Base-by-base conservation (phyloP, 2,888 invertebrate species). In the Oscheius sp. region DNA sequence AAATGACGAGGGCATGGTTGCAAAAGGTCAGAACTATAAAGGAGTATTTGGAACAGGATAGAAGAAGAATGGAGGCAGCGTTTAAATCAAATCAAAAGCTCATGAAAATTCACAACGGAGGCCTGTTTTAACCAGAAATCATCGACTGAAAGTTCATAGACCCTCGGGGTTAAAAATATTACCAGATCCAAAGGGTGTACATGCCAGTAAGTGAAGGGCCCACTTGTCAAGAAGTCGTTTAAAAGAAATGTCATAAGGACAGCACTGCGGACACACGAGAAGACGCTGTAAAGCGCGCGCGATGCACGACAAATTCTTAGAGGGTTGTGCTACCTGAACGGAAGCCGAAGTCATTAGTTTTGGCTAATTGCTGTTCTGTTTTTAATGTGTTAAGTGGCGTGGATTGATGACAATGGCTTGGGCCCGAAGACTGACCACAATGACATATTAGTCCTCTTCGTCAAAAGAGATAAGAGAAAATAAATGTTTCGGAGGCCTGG, bases 191-290 rank as follows among this genome's bases (percentile, higher is more conserved):
- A 58, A 21, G 13, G 21, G 61, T 41, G 61, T 43, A 61, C 43
- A 61, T 61, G 61, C 41, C 41, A 45, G 61, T 61, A 61, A 61
- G 61, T 52, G 52, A 49, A 52, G 35, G 66, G 27, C 66, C 66
- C 66, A 66, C 66, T 52, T 66, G 66, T 66, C 49, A 66, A 27
- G 66, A 52, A 52, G 52, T 27, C 66, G 66, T 66, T 66, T 66
- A 66, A 52, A 52, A 66, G 66, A 66, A 66, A 66, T 66, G 66
- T 66, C 66, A 66, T 66, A 66, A 66, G 66, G 66, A 66, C 66
- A 64, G 64, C 64, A 66, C 66, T 27, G 66, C 66, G 66, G 66
- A 66, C 66, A 66, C 66, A 66, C 66, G 52, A 66, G 66, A 66
- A 66, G 66, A 29, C 52, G 66, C 52, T 66, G 66, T 66, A 66